Base-by-base conservation (phyloP, 2,888 invertebrate species). In the Machimus rusticus region DNA sequence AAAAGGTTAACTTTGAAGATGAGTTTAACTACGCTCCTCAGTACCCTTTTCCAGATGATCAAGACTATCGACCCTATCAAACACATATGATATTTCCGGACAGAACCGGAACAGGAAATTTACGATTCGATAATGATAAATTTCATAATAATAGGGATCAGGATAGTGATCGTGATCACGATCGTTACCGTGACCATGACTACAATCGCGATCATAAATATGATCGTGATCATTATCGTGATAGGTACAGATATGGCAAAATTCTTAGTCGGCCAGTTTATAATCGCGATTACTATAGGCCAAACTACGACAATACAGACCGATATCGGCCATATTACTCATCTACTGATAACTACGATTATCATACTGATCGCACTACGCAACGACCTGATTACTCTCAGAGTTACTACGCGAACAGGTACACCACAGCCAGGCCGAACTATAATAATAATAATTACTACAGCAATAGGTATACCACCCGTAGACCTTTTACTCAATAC, bases 21-120 rank as follows among this genome's bases (percentile, higher is more conserved):
- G 79, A 79, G 16, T 57, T 9, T n/a, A 79, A 87, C 28, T 78
- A 87, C 39, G 79, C 86, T 57, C 86, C 78, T 1, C 34, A 79
- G 9, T 78, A 66, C 16, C 31, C 74, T 39, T 74, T 57, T 19
- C 37, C 79, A 12, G 23, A 89, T 89, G 0, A 90, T 89, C 90
- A 4, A 88, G 90, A 37, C 88, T 89, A 51, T 89, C 89, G 46
- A 88, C 88, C n/a, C 86, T 89, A 84, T 16, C 90, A 91, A 14
- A 90, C 90, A 8, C 90, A 91, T 86, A 92, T 93, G 89, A 92
- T 94, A 78, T 94, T 94, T 89, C 94, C 94, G 4, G 93, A 93
- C 89, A 92, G 94, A 88, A 94, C 93, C 46, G 94, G 94, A 81
- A 94, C 94, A 3, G 94, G 93, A 57, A 93, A 94, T 89, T 90